These are phyloP conservation scores for Caenorhabditis sp. DNA, from an alignment of 2,888 invertebrate genomes.

Conservation along the genomic window DNA sequence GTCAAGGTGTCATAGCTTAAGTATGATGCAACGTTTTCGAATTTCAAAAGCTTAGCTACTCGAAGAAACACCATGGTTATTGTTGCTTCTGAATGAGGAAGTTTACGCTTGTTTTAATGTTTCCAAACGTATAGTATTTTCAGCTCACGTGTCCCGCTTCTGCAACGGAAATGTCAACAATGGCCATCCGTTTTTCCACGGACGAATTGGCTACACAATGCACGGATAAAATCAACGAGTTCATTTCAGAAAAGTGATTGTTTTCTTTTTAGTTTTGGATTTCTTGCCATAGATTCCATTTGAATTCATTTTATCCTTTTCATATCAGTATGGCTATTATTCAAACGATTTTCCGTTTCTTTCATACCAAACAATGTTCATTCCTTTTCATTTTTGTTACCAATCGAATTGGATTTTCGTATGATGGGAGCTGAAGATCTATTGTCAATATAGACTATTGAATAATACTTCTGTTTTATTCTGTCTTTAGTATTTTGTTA, in stretches of 20 bases:
- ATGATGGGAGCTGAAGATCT: too few relatives aligned
- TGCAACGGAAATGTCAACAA: conserved; percentile 44
- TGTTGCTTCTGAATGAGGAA: too few relatives aligned
- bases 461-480: too few relatives aligned
- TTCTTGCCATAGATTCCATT: background rate
- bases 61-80: background rate
- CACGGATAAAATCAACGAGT: conserved; percentile 30
- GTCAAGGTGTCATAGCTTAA: too few relatives aligned
- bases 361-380: too few relatives aligned
- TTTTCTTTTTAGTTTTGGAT: background rate
- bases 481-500: too few relatives aligned
- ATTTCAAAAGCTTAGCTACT: background rate
- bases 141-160: conserved; percentile 44
- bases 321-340: background rate
- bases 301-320: conserved; percentile 1
- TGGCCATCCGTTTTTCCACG: conserved; percentile 47
- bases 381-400: too few relatives aligned
- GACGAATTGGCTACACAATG: conserved; percentile 38
- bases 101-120: too few relatives aligned
- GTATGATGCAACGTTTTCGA: too few relatives aligned
- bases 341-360: background rate
- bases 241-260: conserved; percentile 11
- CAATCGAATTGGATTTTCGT: too few relatives aligned
- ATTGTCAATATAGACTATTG: too few relatives aligned
- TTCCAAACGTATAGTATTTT: background rate